Base-by-base conservation (phyloP, 2,113 vertebrate species). In the Onychorhynchus coronatus region DNA sequence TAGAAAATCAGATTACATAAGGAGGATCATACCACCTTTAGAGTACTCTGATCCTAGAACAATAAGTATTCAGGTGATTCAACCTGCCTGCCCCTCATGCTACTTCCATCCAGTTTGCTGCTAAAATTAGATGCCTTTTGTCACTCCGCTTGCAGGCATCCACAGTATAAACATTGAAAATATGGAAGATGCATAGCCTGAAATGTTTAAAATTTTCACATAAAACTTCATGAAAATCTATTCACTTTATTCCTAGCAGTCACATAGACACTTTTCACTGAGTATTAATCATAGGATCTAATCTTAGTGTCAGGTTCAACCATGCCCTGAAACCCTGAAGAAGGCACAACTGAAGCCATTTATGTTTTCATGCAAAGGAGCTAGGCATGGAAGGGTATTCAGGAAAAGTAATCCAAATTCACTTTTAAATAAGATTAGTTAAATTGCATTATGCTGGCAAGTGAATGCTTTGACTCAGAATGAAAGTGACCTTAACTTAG, bases 381-480 rank as follows among this genome's bases (percentile, higher is more conserved):
- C 31, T 24, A 85, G n/a, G 33, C 68, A n/a, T 59, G 25, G 15
- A 15, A 88, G 14, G 56, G 88, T 24, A 88, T n/a, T 71, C 39
- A 63, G 68, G 27, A 91, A 55, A 86, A 77, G 49, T 46, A 90
- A 89, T 81, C 65, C 59, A 84, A 89, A 95, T 86, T 84, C 79
- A 84, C 75, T 95, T 83, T 82, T 73, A 76, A 90, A 94, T 89
- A 87, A 89, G 85, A 95, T 95, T 78, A 94, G 67, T 94, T 95
- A 81, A 95, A 92, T 93, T 75, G 65, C 68, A 92, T 93, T 91
- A 95, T 86, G 65, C 42, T 91, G 70, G 72, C 68, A 89, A 95
- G 76, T 81, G 52, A 50, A 63, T 78, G 72, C 35, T 95, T 85
- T 93, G 87, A 80, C 83, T 91, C 52, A 59, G 86, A 93, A 84